phyloP scores from a whole-genome alignment of 2,888 invertebrate genomes.

The Eupithecia subfuscata region DNA sequence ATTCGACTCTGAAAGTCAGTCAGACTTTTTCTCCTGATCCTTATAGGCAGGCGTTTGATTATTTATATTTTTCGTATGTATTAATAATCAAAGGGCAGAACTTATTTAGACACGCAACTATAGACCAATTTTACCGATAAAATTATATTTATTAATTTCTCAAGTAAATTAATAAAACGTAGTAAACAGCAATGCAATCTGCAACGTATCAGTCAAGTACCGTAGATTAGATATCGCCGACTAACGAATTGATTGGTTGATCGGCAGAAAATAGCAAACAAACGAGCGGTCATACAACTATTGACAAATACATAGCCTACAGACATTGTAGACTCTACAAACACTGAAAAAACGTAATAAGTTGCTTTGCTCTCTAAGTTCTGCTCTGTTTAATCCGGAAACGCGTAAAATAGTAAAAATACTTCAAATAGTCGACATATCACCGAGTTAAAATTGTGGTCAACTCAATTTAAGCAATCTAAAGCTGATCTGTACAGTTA shows the following conservation, averaged over 20 bases:
- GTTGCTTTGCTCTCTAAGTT: neutral
- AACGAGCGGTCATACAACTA: neutral
- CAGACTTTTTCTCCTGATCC: neutral
- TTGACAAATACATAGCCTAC: neutral
- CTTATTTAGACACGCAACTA: neutral
- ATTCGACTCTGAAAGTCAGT: neutral
- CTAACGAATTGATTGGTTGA: neutral
- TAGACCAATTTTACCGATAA: neutral
- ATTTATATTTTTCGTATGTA: too few relatives aligned
- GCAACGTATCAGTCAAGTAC: neutral
- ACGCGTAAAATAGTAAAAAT: neutral
- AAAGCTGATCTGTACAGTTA: conserved; percentile 25
- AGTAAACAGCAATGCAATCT: neutral
- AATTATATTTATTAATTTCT: too few relatives aligned
- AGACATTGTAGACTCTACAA: neutral
- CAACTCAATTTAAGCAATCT: conserved; percentile 4
- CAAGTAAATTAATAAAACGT: neutral
- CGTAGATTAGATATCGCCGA: neutral
- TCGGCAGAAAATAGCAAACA: neutral
- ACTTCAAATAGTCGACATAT: neutral
- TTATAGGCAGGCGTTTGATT: neutral
- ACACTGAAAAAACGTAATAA: neutral
- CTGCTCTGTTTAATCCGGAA: conserved; percentile 7
- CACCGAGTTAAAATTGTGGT: neutral
- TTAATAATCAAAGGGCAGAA: too few relatives aligned